These are phyloP conservation scores for Atherinosoma microstoma DNA, from an alignment of 2,797 vertebrate species.

Conservation along the genomic window DNA sequence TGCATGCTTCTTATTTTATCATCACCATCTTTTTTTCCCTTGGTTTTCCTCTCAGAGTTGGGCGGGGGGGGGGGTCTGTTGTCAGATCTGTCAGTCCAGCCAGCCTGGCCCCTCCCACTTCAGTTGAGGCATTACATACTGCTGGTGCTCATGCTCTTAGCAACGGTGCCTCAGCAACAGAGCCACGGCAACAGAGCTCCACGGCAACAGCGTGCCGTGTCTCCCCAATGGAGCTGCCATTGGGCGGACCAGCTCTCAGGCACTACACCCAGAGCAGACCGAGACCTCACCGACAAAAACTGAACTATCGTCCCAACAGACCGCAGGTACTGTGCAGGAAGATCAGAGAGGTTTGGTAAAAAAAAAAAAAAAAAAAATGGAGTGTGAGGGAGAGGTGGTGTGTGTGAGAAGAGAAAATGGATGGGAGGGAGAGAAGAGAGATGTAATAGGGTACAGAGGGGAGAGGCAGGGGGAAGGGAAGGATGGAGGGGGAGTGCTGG, in stretches of 20 bases:
- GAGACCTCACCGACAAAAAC: conserved; percentile 82
- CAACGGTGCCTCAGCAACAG: conserved; percentile 84
- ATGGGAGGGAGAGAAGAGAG: conserved; percentile 64
- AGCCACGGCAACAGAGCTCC: conserved; percentile 81
- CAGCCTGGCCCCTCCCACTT: conserved; percentile 75
- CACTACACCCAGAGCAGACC: conserved; percentile 85
- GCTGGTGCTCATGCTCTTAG: conserved; percentile 81
- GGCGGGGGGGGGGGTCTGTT: conserved; percentile 77
- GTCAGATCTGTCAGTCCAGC: conserved; percentile 81
- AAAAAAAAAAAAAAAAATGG: conserved; percentile 56
- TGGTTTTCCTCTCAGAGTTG: conserved; percentile 59
- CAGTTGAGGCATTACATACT: conserved; percentile 81
- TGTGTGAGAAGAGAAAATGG: conserved; percentile 70
- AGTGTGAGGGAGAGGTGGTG: conserved; percentile 56
- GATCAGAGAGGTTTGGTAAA: conserved; percentile 36
- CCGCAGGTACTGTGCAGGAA: conserved; percentile 74
- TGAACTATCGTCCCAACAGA: conserved; percentile 82
- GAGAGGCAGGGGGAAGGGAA: conserved; percentile 82
- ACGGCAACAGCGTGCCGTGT: conserved; percentile 84
- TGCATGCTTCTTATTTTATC: conserved; percentile 51
- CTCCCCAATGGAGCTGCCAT: conserved; percentile 85
- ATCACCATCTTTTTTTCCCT: conserved; percentile 60
- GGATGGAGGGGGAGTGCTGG: conserved; percentile 70
- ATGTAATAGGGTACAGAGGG: conserved; percentile 75
- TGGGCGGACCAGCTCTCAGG: conserved; percentile 83